Evolutionary conservation across 2,888 invertebrate species (phyloP), one percentile per base, ranked within the genome.

Genomic region (Phytoseiulus persimilis): DNA sequence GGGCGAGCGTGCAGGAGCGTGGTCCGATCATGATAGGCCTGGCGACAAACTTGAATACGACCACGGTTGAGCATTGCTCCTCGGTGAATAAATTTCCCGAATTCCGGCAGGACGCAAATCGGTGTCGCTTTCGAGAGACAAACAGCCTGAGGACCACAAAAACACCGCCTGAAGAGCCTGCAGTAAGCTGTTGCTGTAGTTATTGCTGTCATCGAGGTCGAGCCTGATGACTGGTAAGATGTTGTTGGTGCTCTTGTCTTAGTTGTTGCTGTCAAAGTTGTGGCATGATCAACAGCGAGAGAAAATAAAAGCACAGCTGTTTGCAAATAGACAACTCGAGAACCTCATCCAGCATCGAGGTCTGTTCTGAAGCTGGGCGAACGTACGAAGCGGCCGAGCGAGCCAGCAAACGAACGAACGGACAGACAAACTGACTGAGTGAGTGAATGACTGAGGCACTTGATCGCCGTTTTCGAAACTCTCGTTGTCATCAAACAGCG

Each of bases 241-340:
- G 65, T 11, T 28, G 23, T 28, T 28, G 65, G 3, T 39, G 39
- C 9, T 39, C 9, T 65, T 65, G 23, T 65, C 18, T 28, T 65
- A 14, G 65, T 65, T 65, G 65, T 65, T 65, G 65, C 65, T 65
- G 65, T 65, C 65, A 28, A 65, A 14, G 65, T 28, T 65, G 65
- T 65, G 65, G 65, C 65, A 28, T 14, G 65, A 65, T 65, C 65
- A 65, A 65, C 65, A 28, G 18, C 14, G 65, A 28, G 23, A 65
- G 65, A 28, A 65, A 65, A 65, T 65, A 65, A 14, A 65, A 65
- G 65, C 65, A 65, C 65, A 65, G 65, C 65, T 65, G 65, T 65
- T 65, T 65, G 65, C 65, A 65, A 65, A 65, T 65, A 65, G 65
- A 65, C 65, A 65, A 65, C 65, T 65, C 65, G 65, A 65, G 65